Conservation (phyloP, 2,888 invertebrate species). For the Melipona bicolor region DNA sequence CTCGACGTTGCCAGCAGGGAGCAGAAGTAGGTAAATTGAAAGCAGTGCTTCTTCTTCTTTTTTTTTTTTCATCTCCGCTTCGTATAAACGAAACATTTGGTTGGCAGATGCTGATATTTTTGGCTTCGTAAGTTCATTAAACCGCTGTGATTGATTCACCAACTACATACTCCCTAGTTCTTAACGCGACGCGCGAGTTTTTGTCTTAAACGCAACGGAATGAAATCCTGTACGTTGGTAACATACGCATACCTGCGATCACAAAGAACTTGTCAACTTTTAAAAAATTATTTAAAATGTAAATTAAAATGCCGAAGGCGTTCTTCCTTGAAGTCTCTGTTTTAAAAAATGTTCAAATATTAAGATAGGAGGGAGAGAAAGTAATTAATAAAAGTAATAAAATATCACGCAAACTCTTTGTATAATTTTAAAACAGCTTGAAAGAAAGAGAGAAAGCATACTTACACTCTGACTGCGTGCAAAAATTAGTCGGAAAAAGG, state of each 20-base stretch:
- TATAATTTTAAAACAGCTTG: neutral
- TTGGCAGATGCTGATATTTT: slow-evolving; percentile 3
- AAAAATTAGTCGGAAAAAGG: no score
- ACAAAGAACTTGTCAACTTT: neutral
- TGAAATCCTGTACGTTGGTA: neutral
- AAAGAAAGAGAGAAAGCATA: no score
- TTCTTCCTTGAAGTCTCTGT: no score
- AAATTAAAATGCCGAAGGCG: neutral
- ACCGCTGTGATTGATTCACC: neutral
- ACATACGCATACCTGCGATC: neutral
- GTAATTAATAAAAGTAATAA: neutral
- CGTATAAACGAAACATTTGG: neutral
- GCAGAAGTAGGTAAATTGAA: neutral
- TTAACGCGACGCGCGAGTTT: neutral
- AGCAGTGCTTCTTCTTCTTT: neutral
- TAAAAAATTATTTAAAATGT: neutral
- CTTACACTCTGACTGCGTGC: no score
- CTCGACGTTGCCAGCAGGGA: neutral
- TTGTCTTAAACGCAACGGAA: neutral
- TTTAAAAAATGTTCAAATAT: neutral
- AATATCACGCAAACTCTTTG: neutral
- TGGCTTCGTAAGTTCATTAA: neutral
- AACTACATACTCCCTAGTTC: neutral
- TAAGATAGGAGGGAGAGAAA: neutral
- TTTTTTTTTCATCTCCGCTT: neutral